Percentiles rank a stretch among this genome's conserved stretches.
These are phyloP conservation scores for Myoxocephalus aenaeus DNA, from an alignment of 2,797 vertebrate species.

Conservation along the genomic window DNA sequence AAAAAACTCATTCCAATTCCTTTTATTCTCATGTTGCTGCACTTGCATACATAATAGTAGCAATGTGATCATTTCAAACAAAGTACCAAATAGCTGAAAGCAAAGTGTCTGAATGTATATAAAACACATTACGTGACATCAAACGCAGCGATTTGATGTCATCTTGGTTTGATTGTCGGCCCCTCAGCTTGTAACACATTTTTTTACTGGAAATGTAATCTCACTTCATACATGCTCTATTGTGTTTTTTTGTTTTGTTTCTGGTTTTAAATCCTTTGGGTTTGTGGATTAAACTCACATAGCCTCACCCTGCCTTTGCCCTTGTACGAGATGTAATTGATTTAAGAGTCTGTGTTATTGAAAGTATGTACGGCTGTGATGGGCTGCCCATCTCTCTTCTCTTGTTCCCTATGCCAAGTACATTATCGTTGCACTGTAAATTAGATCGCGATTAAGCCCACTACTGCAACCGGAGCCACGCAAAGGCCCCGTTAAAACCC, in stretches of 20 bases:
- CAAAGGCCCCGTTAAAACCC: slow-evolving; percentile 57
- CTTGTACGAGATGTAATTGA: slow-evolving; percentile 77
- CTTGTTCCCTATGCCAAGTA: slow-evolving; percentile 72
- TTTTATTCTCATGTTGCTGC: slow-evolving; percentile 17
- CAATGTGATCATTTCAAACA: background rate
- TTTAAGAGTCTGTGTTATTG: slow-evolving; percentile 70
- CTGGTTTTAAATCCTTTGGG: slow-evolving; percentile 29
- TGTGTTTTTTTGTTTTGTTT: slow-evolving; percentile 22
- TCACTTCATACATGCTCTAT: background rate
- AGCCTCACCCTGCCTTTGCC: slow-evolving; percentile 43
- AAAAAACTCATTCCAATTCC: background rate
- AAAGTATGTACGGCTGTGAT: slow-evolving; percentile 62
- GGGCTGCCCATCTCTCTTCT: slow-evolving; percentile 52
- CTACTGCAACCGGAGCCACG: slow-evolving; percentile 58
- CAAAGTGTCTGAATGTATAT: slow-evolving; percentile 1
- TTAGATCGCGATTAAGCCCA: slow-evolving; percentile 82
- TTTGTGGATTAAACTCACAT: slow-evolving; percentile 31
- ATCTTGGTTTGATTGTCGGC: slow-evolving; percentile 15
- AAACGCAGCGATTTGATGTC: slow-evolving; percentile 23
- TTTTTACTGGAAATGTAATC: slow-evolving; percentile 12
- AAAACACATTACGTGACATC: slow-evolving; percentile 5
- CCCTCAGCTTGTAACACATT: background rate
- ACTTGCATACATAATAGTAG: background rate
- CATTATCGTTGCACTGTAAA: slow-evolving; percentile 81
- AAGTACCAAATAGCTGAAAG: background rate